A percentile compares a stretch with the other conserved stretches of the same genome.
Conservation (phyloP, 2,113 vertebrate species). For the Haemorhous mexicanus region DNA sequence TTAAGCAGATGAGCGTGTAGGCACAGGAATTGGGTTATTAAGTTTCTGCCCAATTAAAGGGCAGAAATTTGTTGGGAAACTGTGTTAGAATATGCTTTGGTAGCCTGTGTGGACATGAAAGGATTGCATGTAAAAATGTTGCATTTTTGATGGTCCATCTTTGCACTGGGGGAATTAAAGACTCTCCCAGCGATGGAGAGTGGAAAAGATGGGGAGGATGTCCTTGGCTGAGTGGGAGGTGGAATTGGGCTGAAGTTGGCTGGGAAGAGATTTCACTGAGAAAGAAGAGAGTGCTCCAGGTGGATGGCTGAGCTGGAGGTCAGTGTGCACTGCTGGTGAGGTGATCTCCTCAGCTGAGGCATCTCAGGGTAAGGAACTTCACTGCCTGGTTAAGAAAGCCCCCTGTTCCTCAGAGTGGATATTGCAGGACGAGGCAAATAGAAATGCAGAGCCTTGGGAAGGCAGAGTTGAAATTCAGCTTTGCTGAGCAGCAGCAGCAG, state of each 20-base stretch:
- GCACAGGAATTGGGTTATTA: slow-evolving; percentile 33
- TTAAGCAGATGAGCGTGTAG: slow-evolving; percentile 47
- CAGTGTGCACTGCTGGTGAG: background rate
- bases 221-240: background rate
- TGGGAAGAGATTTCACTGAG: background rate
- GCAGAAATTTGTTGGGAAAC: slow-evolving; percentile 34
- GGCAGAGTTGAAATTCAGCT: background rate
- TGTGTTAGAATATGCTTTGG: background rate
- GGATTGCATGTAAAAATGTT: background rate
- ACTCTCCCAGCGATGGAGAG: fast-evolving
- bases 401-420: background rate
- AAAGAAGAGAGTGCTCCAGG: background rate
- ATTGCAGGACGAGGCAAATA: background rate
- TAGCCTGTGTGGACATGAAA: slow-evolving; percentile 39
- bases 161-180: background rate
- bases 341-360: background rate
- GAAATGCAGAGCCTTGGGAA: background rate
- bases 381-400: background rate
- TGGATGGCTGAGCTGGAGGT: background rate
- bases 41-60: slow-evolving; percentile 41
- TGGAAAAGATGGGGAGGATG: background rate
- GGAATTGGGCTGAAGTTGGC: background rate
- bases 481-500: background rate
- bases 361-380: background rate
- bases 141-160: background rate